Base-by-base conservation (phyloP, 2,888 invertebrate genomes). In the Spilarctia lutea region DNA sequence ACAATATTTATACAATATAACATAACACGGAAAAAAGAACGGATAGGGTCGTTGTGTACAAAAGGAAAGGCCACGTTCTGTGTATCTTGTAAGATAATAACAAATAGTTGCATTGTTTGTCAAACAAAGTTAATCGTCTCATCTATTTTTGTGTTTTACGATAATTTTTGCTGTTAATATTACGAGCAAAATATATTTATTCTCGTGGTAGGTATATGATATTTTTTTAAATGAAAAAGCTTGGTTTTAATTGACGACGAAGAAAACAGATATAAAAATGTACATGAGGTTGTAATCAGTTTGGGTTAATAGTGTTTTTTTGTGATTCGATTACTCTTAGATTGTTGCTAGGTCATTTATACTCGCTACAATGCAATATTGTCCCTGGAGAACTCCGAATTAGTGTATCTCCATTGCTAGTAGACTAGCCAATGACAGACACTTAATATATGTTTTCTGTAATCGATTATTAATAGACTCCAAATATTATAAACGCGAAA, bases 61-160 rank as follows among this genome's bases (percentile, higher is more conserved):
- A 60, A 60, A 56, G 27, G 27, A 60, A 60, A 27, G 60, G 13
- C 56, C 56, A 56, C n/a, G 4, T 60, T 60, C 13, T 60, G 27
- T 27, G 60, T 60, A 27, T 60, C 27, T 60, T 60, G 27, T 60
- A 13, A 60, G n/a, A 60, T 60, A 60, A 60, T 60, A 60, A n/a
- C 60, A 56, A 56, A 56, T n/a, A 56, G 52, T 56, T 56, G n/a
- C 24, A 56, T 56, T 56, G 52, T 56, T n/a, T 56, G n/a, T n/a
- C 3, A n/a, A 2, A n/a, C n/a, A 60, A 4, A 60, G 27, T 27
- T 27, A 60, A 13, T n/a, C 24, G n/a, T 27, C 3, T 2, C 13
- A n/a, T 60, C 0, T 27, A 27, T 60, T 27, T 60, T 60, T 60
- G 27, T 60, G 16, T 27, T 13, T 60, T 4, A 10, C n/a, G 10